Conservation (phyloP, 2,888 invertebrate genomes). For the Anaspis maculata region DNA sequence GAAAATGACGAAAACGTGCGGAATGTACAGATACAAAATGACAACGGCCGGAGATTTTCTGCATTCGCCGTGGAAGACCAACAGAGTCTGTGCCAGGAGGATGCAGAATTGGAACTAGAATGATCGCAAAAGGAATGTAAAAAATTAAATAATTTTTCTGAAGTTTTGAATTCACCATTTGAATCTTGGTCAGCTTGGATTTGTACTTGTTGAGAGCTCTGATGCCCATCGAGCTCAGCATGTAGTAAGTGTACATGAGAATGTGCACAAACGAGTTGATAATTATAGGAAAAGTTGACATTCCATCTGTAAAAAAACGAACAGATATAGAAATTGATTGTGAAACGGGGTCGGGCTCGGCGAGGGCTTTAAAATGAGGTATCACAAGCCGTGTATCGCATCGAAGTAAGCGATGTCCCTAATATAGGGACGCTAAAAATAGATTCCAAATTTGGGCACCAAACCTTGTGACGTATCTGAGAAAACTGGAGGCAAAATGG, state of each 20-base stretch:
- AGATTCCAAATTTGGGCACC: too few relatives aligned
- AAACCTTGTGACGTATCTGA: too few relatives aligned
- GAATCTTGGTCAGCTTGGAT: conserved; percentile 48
- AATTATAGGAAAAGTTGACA: conserved; percentile 56
- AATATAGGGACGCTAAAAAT: too few relatives aligned
- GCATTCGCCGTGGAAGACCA: conserved; percentile 52
- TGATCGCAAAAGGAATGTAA: too few relatives aligned
- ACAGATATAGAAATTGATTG: too few relatives aligned
- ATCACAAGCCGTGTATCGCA: too few relatives aligned
- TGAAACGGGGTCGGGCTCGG: too few relatives aligned
- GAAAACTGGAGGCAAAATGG: too few relatives aligned
- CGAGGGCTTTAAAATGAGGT: too few relatives aligned
- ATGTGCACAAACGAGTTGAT: conserved; percentile 62
- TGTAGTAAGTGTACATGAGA: conserved; percentile 71
- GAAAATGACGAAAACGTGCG: conserved; percentile 56
- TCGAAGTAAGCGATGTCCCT: too few relatives aligned
- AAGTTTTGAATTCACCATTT: conserved; percentile 50
- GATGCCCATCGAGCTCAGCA: conserved; percentile 52
- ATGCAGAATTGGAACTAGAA: conserved; percentile 56
- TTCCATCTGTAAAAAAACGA: conserved; percentile 66
- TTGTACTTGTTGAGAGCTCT: conserved; percentile 53
- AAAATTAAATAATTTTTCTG: neutral
- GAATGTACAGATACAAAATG: too few relatives aligned
- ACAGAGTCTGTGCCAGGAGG: conserved; percentile 51
- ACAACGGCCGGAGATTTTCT: conserved; percentile 42